Percentiles rank a stretch among this genome's conserved stretches.
These are phyloP conservation scores for Phymanthus crucifer DNA, from an alignment of 92 coral and sea anemone species.

Conservation along the genomic window DNA sequence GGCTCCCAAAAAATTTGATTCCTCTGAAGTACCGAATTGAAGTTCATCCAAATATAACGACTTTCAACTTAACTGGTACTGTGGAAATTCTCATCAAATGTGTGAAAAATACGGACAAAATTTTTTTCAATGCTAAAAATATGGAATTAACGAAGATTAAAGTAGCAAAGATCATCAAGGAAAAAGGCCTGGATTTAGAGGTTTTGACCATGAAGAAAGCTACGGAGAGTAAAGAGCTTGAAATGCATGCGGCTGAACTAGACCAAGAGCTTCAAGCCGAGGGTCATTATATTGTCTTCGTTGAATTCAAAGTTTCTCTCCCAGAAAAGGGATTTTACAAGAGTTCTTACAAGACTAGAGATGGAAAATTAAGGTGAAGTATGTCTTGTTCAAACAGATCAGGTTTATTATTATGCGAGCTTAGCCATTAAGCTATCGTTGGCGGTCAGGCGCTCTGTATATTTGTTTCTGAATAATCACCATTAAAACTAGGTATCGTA, in stretches of 20 bases:
- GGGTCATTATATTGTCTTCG: constrained; percentile 44
- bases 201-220: constrained; percentile 15
- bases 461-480: neutral
- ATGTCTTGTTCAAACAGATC: constrained; percentile 12
- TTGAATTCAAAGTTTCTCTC: constrained; percentile 56
- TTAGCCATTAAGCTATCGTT: neutral
- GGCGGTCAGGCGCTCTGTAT: constrained; percentile 1
- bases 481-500: constrained; percentile 5
- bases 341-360: constrained; percentile 71
- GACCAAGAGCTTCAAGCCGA: constrained; percentile 40
- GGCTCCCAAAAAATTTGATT: constrained; percentile 63
- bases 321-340: constrained; percentile 82
- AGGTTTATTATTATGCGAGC: neutral
- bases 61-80: constrained; percentile 72
- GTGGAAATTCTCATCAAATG: constrained; percentile 59
- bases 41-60: constrained; percentile 72
- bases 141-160: constrained; percentile 30
- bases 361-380: constrained; percentile 75
- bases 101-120: constrained; percentile 48
- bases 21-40: constrained; percentile 69
- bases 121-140: constrained; percentile 66
- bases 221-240: constrained; percentile 42
- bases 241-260: constrained; percentile 56
- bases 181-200: neutral
- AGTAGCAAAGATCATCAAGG: constrained; percentile 16